Evolutionary conservation across 2,888 invertebrate genomes (phyloP), one percentile per base, ranked within the genome.

Genomic region (Nomada goodeniana): DNA sequence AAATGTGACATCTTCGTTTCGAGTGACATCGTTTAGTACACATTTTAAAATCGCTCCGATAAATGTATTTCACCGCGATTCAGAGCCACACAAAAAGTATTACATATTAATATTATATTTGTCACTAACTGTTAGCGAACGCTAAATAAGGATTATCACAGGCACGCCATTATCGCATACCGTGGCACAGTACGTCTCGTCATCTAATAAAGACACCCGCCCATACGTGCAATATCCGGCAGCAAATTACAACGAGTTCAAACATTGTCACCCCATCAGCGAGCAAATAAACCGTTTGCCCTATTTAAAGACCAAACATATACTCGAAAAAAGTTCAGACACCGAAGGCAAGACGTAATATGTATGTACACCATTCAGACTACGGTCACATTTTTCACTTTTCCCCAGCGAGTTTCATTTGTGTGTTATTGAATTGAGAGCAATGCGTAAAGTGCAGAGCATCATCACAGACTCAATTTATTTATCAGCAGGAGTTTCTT

Each of bases 231-330:
- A 87, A 88, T 88, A 86, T 88, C 84, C 83, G 76, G 59, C 68
- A 77, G 80, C 42, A 84, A 84, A 85, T 88, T 88, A 82, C 78
- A 78, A 65, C 76, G n/a, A 65, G 72, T 77, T 78, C 86, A 80
- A 87, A 85, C 64, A 85, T 82, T 20, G 18, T 53, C 75, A 76
- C 68, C 65, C 60, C 67, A 44, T 67, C 52, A 57, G 52, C 63
- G 78, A 77, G 77, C 71, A 88, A 88, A 85, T 74, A 83, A 81
- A 83, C 67, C 65, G 80, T 55, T 47, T 68, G 26, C 61, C 75
- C 64, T 86, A 86, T 88, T 87, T 85, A 86, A 76, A 76, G 65
- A 63, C 70, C 59, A 86, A 88, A 88, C 75, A 86, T 68, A 72
- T 73, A 50, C n/a, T 7, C 18, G 64, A 61, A 60, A 70, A 53